Evolutionary conservation across 2,797 vertebrate species (phyloP), one percentile per base, ranked within the genome.

Genomic region (Heterohyrax brucei): DNA sequence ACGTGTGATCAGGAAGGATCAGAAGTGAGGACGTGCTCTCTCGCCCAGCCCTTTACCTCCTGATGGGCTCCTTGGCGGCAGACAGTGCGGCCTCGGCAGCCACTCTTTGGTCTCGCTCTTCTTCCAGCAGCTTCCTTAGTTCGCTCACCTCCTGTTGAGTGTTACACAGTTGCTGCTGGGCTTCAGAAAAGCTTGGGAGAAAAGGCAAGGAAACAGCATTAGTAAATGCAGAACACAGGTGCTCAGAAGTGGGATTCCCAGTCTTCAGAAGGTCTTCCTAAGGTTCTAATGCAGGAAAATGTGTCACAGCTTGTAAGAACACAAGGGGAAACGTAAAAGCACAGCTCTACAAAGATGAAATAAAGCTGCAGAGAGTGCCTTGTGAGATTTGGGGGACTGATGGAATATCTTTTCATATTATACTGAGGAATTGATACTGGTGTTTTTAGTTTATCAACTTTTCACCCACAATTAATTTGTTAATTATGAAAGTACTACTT

Each of bases 51-150:
- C 93, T 95, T 95, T 87, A 99, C 99, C 99, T 97, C 97, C 98
- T 98, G 91, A 99, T 98, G 93, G 98, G 98, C 68, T 99, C 99
- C 98, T 99, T 98, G 0, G 98, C 98, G 0, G 93, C 97, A 19
- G 98, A 97, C 0, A 99, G 98, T 0, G 99, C 99, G 92, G 99
- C 99, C 98, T 99, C 99, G 0, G 98, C 98, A 4, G 97, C 97
- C 28, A 99, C 66, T 90, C 99, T 98, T 97, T 98, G 99, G 91
- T 99, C 99, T 44, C 81, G 98, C 96, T 99, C 99, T 76, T 99
- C 99, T 88, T 98, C 98, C 92, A 99, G 97, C 48, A 98, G 98
- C 89, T 98, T 98, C 92, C 98, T 98, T 86, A 99, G 89, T 24
- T 97, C 98, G 0, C 33, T 97, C 84, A 98, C 81, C 87, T 98